phyloP scores from a whole-genome alignment of 2,797 vertebrate species.

The Poecilia velifera region DNA sequence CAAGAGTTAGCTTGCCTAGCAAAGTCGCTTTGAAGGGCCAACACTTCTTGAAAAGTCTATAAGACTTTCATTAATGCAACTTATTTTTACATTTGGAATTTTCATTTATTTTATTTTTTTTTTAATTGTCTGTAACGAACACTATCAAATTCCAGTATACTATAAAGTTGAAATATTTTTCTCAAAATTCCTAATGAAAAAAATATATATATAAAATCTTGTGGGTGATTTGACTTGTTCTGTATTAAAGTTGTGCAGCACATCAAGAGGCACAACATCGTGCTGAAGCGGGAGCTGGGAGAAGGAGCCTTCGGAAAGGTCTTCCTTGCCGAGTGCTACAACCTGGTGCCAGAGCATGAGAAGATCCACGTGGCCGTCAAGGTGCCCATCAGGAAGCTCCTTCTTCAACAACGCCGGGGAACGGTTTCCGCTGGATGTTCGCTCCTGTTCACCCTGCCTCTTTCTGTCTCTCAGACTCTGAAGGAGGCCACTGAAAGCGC shows the following conservation, averaged over 20 bases:
- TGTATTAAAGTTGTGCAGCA: constrained; percentile 92
- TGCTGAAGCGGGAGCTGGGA: constrained; percentile 95
- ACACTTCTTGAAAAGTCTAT: background rate
- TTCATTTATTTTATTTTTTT: background rate
- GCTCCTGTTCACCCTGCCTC: background rate
- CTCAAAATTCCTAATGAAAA: background rate
- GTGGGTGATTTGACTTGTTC: constrained; percentile 23
- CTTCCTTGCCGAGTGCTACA: constrained; percentile 98
- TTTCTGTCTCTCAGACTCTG: constrained; percentile 83
- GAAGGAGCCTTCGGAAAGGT: constrained; percentile 99
- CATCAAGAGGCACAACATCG: constrained; percentile 98
- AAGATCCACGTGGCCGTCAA: constrained; percentile 98
- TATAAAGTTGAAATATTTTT: background rate
- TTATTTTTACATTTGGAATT: background rate
- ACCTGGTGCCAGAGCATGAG: constrained; percentile 92
- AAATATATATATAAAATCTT: constrained; percentile 12
- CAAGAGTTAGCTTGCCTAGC: too few relatives aligned
- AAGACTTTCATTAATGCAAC: background rate
- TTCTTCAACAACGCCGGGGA: constrained; percentile 7
- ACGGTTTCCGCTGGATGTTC: constrained; percentile 8
- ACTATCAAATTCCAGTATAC: background rate
- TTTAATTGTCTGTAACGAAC: background rate
- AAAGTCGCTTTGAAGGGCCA: background rate
- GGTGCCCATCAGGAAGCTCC: constrained; percentile 75
- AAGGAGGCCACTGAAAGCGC: constrained; percentile 98